phyloP scores from a whole-genome alignment of 2,888 invertebrate genomes.

The Mechanitis mazaeus region DNA sequence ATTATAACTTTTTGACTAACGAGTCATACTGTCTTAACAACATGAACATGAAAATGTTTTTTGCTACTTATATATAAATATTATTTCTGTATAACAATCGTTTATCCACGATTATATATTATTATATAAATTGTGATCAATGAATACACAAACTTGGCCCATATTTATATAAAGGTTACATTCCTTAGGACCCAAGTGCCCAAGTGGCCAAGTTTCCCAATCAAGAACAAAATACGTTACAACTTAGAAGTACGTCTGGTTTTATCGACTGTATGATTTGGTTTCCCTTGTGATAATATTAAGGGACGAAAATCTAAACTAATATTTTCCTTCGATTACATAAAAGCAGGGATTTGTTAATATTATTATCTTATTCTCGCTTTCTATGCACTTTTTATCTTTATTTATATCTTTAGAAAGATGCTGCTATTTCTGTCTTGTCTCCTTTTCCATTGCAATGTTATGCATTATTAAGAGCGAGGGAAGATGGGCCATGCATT shows the following conservation, averaged over 20 bases:
- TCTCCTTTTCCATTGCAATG: not conserved
- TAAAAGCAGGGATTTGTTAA: not conserved
- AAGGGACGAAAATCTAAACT: not conserved
- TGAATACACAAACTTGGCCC: not conserved
- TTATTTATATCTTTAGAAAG: too few relatives aligned
- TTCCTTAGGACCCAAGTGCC: conserved; percentile 8
- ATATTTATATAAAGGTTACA: not conserved
- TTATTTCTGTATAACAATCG: too few relatives aligned
- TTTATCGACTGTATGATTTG: conserved; percentile 25
- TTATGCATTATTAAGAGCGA: conserved; percentile 1
- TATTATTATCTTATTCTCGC: too few relatives aligned
- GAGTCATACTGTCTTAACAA: too few relatives aligned
- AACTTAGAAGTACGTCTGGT: conserved; percentile 17
- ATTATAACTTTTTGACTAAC: too few relatives aligned
- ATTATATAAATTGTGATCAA: not conserved
- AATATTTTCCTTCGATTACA: not conserved
- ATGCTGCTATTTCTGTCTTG: not conserved
- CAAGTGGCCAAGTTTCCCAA: conserved; percentile 36
- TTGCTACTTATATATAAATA: too few relatives aligned
- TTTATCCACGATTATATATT: too few relatives aligned
- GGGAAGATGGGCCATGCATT: not conserved
- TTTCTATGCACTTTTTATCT: too few relatives aligned
- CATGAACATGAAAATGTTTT: too few relatives aligned
- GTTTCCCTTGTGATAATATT: conserved; percentile 15
- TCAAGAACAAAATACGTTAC: conserved; percentile 37